Evolutionary conservation across 2,113 vertebrate genomes (phyloP).

Genomic region (Dasyornis broadbenti): DNA sequence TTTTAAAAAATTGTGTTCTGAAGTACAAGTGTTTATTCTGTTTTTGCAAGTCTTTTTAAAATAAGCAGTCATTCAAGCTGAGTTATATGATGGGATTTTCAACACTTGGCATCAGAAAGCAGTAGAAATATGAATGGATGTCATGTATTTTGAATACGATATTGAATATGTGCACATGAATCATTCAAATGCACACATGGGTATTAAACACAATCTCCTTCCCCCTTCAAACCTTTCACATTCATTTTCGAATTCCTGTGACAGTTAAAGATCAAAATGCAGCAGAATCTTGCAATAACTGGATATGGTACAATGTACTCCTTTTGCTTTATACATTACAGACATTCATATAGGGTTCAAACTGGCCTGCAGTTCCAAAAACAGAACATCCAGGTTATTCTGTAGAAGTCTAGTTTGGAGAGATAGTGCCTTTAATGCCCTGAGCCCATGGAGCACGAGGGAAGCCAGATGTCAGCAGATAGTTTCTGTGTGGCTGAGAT

Average conservation of each 20-base stretch:
- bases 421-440: not conserved
- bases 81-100: not conserved
- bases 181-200: not conserved
- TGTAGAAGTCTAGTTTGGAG: not conserved
- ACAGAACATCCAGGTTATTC: not conserved
- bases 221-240: not conserved
- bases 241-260: rapidly evolving
- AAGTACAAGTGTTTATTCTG: not conserved
- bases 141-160: not conserved
- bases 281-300: not conserved
- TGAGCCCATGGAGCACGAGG: not conserved
- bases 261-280: not conserved
- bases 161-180: not conserved
- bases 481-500: not conserved
- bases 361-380: not conserved
- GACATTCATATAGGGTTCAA: not conserved
- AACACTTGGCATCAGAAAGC: not conserved
- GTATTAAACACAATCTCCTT: not conserved
- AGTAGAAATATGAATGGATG: not conserved
- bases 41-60: not conserved
- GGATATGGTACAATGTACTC: not conserved
- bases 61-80: not conserved
- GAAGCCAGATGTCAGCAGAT: not conserved
- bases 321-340: not conserved
- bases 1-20: not conserved